These are phyloP conservation scores for Pteronura brasiliensis DNA, from an alignment of 2,113 vertebrate genomes.

Conservation along the genomic window DNA sequence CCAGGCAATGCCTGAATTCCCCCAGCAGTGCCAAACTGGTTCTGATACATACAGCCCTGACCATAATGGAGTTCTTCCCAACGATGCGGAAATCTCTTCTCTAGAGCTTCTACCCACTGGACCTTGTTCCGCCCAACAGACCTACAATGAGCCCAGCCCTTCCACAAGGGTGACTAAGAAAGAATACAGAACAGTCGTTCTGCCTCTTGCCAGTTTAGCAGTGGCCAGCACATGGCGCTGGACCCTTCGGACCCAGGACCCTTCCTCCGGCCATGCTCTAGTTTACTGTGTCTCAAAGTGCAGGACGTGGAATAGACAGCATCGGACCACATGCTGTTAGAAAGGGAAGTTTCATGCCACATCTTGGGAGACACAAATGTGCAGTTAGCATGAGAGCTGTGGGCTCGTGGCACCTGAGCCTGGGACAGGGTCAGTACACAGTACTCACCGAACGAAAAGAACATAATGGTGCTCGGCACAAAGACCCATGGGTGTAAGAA, in stretches of 20 bases:
- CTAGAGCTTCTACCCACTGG: not conserved
- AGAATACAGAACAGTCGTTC: not conserved
- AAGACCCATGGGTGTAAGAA: not conserved
- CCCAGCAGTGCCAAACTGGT: not conserved
- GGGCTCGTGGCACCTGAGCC: not conserved
- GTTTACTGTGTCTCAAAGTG: not conserved
- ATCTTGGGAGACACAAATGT: not conserved
- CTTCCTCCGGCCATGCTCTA: not conserved
- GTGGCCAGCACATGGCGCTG: not conserved
- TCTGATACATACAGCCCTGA: not conserved
- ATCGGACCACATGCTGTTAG: not conserved
- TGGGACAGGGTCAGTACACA: not conserved
- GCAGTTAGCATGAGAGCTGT: not conserved
- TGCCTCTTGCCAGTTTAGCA: no score
- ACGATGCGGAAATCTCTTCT: not conserved
- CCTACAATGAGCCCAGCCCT: not conserved
- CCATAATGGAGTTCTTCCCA: not conserved
- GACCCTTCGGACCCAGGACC: not conserved
- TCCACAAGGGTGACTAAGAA: not conserved
- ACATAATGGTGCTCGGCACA: accelerated
- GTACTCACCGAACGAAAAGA: accelerated
- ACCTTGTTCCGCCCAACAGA: not conserved
- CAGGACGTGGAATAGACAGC: not conserved
- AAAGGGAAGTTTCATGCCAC: not conserved
- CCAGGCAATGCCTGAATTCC: not conserved